Percentiles rank a stretch among this genome's conserved stretches.
phyloP scores from a whole-genome alignment of 2,113 vertebrate species.

The Corynorhinus townsendii region DNA sequence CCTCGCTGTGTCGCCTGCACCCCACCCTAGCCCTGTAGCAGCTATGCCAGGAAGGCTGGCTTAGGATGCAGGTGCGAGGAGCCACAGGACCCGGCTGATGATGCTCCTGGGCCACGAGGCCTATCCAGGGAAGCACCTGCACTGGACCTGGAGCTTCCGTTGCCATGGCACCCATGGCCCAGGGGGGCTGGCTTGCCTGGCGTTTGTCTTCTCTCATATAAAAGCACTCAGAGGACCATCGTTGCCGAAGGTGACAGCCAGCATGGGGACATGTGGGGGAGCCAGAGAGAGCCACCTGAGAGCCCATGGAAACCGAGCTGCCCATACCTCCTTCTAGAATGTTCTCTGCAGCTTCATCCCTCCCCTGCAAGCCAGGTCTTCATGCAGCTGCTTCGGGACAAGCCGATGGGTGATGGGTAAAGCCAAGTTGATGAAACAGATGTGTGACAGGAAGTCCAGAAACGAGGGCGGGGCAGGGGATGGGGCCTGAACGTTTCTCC shows the following conservation, averaged over 20 bases:
- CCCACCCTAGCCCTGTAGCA: too few species aligned
- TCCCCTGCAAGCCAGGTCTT: background rate
- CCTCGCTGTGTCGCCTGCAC: too few species aligned
- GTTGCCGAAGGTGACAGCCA: background rate
- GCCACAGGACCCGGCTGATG: background rate
- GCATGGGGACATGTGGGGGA: accelerated
- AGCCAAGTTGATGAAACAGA: too few species aligned
- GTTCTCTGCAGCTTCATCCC: too few species aligned
- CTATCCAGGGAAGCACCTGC: background rate
- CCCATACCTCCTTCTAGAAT: background rate
- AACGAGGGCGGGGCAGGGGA: too few species aligned
- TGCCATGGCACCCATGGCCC: background rate
- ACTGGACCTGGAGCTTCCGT: background rate
- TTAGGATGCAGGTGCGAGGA: background rate
- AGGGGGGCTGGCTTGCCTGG: background rate
- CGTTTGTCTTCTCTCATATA: background rate
- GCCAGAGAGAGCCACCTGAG: background rate
- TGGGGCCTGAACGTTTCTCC: too few species aligned
- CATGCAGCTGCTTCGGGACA: too few species aligned
- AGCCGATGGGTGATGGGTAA: accelerated
- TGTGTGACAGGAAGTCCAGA: too few species aligned
- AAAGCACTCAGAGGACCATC: background rate
- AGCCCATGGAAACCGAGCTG: background rate
- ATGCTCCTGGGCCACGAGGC: background rate
- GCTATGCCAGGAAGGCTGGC: background rate